Evolutionary conservation across 2,113 vertebrate species (phyloP).

Genomic region (Campylomormyrus tamandua): DNA sequence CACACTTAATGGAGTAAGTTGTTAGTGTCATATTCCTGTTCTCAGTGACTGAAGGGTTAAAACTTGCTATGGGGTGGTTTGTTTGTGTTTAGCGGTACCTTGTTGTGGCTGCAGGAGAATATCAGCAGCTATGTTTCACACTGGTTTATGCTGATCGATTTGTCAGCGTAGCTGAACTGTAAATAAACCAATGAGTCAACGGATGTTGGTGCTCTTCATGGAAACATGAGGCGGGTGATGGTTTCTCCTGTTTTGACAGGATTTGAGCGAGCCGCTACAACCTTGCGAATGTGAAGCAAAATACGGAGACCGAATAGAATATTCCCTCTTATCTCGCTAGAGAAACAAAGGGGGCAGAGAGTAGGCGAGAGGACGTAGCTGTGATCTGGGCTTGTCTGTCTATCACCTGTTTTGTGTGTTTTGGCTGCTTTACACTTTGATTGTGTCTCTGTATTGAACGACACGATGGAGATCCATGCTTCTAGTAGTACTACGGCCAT

Average conservation of each 20-base stretch:
- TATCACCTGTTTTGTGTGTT: not conserved
- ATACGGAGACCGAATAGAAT: not conserved
- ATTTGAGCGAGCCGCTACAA: not conserved
- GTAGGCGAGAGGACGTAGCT: not conserved
- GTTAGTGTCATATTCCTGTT: not conserved
- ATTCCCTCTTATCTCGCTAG: not conserved
- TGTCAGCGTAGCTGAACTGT: not conserved
- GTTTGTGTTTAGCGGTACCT: not conserved
- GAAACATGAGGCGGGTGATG: not conserved
- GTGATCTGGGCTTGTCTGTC: not conserved
- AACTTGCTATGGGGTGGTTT: not conserved
- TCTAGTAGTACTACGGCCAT: not conserved
- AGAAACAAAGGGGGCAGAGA: not conserved
- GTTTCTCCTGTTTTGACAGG: not conserved
- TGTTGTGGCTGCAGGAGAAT: not conserved
- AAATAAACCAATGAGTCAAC: not conserved
- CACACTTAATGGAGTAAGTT: not conserved
- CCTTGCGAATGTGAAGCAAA: not conserved
- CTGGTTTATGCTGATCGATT: not conserved
- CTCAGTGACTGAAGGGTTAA: not conserved
- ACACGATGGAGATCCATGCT: not conserved
- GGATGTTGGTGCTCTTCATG: not conserved
- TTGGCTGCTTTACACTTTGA: not conserved
- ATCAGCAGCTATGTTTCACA: not conserved
- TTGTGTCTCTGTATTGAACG: not conserved